Percentiles rank a stretch among this genome's conserved stretches.
Evolutionary conservation across 1,140 invertebrate species (phyloP).

Genomic region (Galendromus occidentalis): DNA sequence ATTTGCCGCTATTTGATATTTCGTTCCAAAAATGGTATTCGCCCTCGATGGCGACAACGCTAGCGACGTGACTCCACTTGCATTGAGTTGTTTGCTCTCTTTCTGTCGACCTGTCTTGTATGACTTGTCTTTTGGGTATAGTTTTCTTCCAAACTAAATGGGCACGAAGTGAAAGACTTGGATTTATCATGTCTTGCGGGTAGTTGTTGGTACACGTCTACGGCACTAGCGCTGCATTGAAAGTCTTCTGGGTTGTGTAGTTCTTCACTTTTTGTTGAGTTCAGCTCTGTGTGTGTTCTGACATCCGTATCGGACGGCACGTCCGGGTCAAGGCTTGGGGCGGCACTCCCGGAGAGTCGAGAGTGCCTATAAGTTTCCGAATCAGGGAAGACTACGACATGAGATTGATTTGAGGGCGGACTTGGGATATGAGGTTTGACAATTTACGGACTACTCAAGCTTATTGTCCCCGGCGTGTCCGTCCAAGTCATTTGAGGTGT

Average conservation of each 20-base stretch:
- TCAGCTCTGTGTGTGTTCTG: background rate
- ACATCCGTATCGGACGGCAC: background rate
- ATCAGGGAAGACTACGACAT: too few species aligned
- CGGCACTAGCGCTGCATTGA: background rate
- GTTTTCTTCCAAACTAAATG: background rate
- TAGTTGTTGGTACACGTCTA: background rate
- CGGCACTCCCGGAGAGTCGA: too few species aligned
- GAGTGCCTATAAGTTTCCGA: too few species aligned
- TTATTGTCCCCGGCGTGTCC: too few species aligned
- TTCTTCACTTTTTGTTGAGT: background rate
- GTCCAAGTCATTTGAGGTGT: too few species aligned
- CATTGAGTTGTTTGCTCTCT: too few species aligned
- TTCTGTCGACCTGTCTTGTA: background rate
- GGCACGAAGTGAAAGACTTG: conserved; percentile 11
- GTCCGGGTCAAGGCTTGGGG: background rate
- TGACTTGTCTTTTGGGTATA: background rate
- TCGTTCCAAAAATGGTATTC: background rate
- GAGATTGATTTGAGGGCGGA: too few species aligned
- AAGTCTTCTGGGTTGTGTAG: background rate
- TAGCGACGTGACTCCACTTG: background rate
- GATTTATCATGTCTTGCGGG: background rate
- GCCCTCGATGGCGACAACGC: background rate
- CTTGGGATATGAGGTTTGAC: too few species aligned
- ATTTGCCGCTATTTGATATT: background rate
- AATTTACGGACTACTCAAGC: too few species aligned